Conservation (phyloP, 2,113 vertebrate species). For the Beaufortia kweichowensis region DNA sequence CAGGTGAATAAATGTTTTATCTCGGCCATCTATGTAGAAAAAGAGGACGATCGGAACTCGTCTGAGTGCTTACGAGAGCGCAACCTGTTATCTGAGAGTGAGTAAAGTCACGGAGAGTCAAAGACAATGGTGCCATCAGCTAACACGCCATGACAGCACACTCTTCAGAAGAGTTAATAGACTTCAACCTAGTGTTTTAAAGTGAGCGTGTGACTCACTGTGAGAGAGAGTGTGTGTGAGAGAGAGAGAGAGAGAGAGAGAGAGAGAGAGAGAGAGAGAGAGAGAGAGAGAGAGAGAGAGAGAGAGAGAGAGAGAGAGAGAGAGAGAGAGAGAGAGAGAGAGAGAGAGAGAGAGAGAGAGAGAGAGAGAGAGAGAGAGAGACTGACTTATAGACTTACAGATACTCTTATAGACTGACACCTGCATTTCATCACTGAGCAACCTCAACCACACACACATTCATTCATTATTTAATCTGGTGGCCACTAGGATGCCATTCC, state of each 20-base stretch:
- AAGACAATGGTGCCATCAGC: conserved; percentile 45
- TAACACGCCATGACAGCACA: conserved; percentile 49
- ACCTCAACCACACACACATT: conserved; percentile 49
- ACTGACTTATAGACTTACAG: conserved; percentile 55
- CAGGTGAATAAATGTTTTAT: conserved; percentile 50
- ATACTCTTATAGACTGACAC: conserved; percentile 66
- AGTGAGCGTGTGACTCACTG: conserved; percentile 25
- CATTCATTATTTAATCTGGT: conserved; percentile 76
- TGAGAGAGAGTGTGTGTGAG: too few species aligned
- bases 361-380: conserved; percentile 16
- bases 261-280: conserved; percentile 20
- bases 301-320: conserved; percentile 19
- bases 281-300: background rate
- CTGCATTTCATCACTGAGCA: conserved; percentile 58
- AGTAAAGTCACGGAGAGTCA: conserved; percentile 20
- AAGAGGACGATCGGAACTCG: conserved; percentile 20
- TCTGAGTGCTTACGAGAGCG: conserved; percentile 34
- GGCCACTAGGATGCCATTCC: conserved; percentile 70
- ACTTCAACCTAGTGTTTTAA: conserved; percentile 41
- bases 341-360: background rate
- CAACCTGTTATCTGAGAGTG: conserved; percentile 36
- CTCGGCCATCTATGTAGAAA: conserved; percentile 2
- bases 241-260: background rate
- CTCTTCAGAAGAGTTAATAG: conserved; percentile 45
- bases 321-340: background rate